Evolutionary conservation across 2,888 invertebrate species (phyloP).

Genomic region (Escarpia spicata): DNA sequence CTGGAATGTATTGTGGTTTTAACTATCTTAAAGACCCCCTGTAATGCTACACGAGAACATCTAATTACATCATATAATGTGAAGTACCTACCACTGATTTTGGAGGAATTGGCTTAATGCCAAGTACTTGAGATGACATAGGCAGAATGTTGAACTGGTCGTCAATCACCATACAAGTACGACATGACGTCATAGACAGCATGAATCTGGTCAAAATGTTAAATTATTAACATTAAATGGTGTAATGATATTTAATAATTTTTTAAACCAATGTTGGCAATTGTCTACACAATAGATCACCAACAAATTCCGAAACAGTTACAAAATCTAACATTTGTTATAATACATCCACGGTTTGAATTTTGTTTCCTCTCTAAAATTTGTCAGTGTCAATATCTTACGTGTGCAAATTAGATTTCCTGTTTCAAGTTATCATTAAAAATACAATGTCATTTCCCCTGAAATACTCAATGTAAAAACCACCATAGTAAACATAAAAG

Average conservation of each 20-base stretch:
- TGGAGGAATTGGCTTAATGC: slow-evolving; percentile 76
- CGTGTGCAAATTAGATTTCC: too few species aligned
- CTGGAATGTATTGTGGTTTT: neutral
- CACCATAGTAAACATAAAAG: neutral
- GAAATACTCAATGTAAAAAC: neutral
- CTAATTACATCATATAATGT: neutral
- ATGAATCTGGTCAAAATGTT: slow-evolving; percentile 73
- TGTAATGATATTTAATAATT: neutral
- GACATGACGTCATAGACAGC: slow-evolving; percentile 86
- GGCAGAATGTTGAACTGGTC: slow-evolving; percentile 92
- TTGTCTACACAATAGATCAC: too few species aligned
- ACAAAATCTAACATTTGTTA: too few species aligned
- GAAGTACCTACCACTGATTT: slow-evolving; percentile 53
- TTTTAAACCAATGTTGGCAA: too few species aligned
- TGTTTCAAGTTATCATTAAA: neutral
- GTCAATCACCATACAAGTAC: slow-evolving; percentile 91
- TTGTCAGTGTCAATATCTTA: too few species aligned
- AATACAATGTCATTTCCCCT: neutral
- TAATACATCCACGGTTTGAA: too few species aligned
- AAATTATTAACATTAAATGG: neutral
- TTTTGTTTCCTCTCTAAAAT: too few species aligned
- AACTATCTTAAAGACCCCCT: neutral
- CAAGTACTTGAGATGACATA: slow-evolving; percentile 86
- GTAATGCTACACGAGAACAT: neutral
- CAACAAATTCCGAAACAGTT: too few species aligned